phyloP scores from a whole-genome alignment of 2,113 vertebrate genomes.

The Thermophis baileyi region DNA sequence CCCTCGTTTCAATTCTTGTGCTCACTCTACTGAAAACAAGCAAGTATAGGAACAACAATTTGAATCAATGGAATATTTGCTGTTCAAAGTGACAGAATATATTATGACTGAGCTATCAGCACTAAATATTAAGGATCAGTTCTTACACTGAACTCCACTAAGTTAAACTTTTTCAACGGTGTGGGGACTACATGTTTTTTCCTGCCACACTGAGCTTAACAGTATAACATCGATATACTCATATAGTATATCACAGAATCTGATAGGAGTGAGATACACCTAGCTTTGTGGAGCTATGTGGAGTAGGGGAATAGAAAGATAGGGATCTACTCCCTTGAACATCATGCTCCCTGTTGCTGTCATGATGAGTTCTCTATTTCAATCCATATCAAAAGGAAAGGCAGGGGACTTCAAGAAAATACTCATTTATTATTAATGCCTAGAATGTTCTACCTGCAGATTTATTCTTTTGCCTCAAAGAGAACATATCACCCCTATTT shows the following conservation, averaged over 20 bases:
- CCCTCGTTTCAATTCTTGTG: not conserved
- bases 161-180: not conserved
- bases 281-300: not conserved
- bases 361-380: not conserved
- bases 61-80: not conserved
- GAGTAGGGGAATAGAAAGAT: not conserved
- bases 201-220: not conserved
- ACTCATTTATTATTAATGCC: not conserved
- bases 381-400: not conserved
- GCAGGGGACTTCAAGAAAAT: not conserved
- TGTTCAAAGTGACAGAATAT: not conserved
- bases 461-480: not conserved
- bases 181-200: not conserved
- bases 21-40: not conserved
- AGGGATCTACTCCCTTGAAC: not conserved
- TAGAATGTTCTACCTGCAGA: no score
- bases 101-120: not conserved
- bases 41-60: not conserved
- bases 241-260: not conserved
- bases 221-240: not conserved
- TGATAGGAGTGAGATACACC: not conserved
- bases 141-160: not conserved
- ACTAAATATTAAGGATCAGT: not conserved
- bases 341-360: not conserved
- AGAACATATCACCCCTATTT: not conserved